These are phyloP conservation scores for Tapirus indicus DNA, from an alignment of 2,797 vertebrate genomes.

Conservation along the genomic window DNA sequence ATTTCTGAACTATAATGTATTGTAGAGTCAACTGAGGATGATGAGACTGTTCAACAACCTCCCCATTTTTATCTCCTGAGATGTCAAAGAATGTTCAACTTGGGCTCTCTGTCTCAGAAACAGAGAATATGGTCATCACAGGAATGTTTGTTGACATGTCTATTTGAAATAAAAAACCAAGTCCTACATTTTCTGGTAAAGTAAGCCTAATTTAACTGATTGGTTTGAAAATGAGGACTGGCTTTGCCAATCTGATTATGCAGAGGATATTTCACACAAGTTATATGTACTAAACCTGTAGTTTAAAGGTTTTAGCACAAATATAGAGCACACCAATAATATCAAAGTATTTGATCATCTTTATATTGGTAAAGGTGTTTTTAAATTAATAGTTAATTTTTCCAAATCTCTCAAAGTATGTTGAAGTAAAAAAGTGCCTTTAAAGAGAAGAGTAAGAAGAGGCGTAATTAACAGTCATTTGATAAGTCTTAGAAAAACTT, in stretches of 20 bases:
- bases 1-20: not conserved
- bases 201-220: not conserved
- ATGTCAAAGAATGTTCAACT: not conserved
- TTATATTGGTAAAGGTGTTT: not conserved
- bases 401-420: not conserved
- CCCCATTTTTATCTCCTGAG: not conserved
- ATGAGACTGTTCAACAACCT: not conserved
- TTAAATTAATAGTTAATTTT: constrained; percentile 12
- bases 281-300: not conserved
- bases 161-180: not conserved
- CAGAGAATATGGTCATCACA: not conserved
- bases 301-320: constrained; percentile 10
- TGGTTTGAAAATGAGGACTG: not conserved
- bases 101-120: not conserved
- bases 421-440: not conserved
- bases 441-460: not conserved
- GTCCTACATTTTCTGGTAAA: not conserved
- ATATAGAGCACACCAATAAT: not conserved
- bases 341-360: not conserved
- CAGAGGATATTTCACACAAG: not conserved
- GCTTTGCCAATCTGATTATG: not conserved
- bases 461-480: not conserved
- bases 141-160: not conserved
- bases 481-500: not conserved
- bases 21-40: too few species aligned